These are phyloP conservation scores for Ctenicera cuprea DNA, from an alignment of 2,888 invertebrate species.

Conservation along the genomic window DNA sequence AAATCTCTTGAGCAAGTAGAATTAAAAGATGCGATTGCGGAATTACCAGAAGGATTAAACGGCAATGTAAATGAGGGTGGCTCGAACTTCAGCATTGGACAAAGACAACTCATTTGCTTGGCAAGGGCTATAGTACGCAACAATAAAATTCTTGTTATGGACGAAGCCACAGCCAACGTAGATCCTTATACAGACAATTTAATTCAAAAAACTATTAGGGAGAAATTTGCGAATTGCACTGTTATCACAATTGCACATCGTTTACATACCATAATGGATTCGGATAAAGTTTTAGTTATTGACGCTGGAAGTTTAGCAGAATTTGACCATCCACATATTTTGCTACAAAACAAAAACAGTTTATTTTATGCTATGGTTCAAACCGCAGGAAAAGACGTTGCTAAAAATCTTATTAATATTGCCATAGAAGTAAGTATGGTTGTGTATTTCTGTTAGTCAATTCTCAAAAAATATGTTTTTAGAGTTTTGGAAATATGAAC, in stretches of 20 bases:
- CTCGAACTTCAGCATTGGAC: constrained; percentile 67
- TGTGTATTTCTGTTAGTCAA: no score
- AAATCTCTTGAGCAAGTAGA: constrained; percentile 78
- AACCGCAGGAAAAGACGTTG: constrained; percentile 63
- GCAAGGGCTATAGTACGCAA: constrained; percentile 77
- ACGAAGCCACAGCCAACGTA: constrained; percentile 88
- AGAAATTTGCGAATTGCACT: constrained; percentile 84
- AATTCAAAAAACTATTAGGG: constrained; percentile 85
- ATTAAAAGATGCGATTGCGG: constrained; percentile 73
- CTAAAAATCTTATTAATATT: constrained; percentile 61
- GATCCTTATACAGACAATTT: constrained; percentile 85
- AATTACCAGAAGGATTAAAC: constrained; percentile 77
- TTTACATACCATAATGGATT: constrained; percentile 90
- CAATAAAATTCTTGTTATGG: constrained; percentile 64
- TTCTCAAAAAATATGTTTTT: no score
- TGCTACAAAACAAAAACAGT: constrained; percentile 63
- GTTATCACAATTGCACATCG: constrained; percentile 90
- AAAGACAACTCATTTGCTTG: constrained; percentile 81
- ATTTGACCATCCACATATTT: constrained; percentile 71
- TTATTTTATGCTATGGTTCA: constrained; percentile 63
- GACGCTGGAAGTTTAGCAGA: constrained; percentile 76
- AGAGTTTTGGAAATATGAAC: no score
- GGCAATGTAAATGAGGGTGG: constrained; percentile 82
- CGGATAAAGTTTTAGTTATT: constrained; percentile 82
- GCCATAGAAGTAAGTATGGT: constrained; percentile 69